Evolutionary conservation across 2,888 invertebrate genomes (phyloP), one percentile per base, ranked within the genome.

Genomic region (Cerastoderma edule): DNA sequence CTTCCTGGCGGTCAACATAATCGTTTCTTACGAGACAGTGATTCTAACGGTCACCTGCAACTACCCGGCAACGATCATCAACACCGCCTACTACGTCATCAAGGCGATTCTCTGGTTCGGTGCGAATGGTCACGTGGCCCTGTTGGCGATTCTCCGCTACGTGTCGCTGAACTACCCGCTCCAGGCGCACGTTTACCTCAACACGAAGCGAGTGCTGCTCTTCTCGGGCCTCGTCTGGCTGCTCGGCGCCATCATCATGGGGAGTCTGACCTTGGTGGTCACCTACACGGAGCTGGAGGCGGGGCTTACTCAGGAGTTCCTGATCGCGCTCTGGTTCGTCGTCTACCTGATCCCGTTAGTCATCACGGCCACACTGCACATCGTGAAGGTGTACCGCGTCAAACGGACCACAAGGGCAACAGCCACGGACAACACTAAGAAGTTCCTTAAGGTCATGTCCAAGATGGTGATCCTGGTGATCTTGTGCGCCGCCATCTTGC

Each of bases 361-460:
- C 10, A 75, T 80, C 8, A 80, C 80, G 0, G 28, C 44, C 22
- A 46, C 65, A 0, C 75, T 80, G 10, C 80, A 80, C 46, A 27
- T 66, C 2, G 5, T 75, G 19, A 81, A 81, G 48, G 56, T 81
- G 28, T 54, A 48, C 28, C 33, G 66, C 3, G 65, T 81, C 16
- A 72, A 60, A 39, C 39, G 57, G 33, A 16, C 75, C 24, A 75
- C 77, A 0, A 54, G 60, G 27, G 32, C 72, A 22, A 64, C 77
- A 1, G 78, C 78, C 4, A 78, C 69, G 0, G 71, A 68, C 5
- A 4, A 54, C 0, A 78, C 75, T 13, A 72, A 75, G 68, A 73
- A 75, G 46, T 75, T 75, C 3, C 65, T 81, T 60, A 46, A 70
- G 65, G 72, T 73, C 50, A 81, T 81, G 81, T 75, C 78, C 13